A percentile compares a stretch with the other conserved stretches of the same genome.
Evolutionary conservation across 2,113 vertebrate genomes (phyloP).

Genomic region (Menidia beryllina): DNA sequence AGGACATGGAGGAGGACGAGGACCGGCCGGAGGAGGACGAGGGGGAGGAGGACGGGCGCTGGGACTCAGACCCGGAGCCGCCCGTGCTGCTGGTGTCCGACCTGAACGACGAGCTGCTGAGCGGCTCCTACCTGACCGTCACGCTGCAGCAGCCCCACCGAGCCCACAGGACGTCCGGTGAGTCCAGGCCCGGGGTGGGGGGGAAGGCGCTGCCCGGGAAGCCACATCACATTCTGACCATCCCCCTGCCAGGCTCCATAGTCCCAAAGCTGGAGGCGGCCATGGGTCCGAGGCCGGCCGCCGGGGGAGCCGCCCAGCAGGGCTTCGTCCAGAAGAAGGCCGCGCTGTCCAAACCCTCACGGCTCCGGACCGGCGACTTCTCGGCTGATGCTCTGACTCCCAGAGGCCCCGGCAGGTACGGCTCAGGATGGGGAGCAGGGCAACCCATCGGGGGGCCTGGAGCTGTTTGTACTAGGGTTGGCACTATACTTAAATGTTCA

Average conservation of each 20-base stretch:
- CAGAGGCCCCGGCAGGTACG: constrained; percentile 70
- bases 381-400: constrained; percentile 64
- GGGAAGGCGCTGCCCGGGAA: too few relatives aligned
- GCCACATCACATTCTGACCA: too few relatives aligned
- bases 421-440: too few relatives aligned
- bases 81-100: constrained; percentile 83
- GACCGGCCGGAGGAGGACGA: constrained; percentile 60
- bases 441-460: too few relatives aligned
- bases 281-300: constrained; percentile 80
- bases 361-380: constrained; percentile 52
- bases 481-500: too few relatives aligned
- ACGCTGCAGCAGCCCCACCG: constrained; percentile 90
- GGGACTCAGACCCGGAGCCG: constrained; percentile 82
- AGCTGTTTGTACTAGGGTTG: too few relatives aligned
- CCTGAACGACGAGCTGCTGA: constrained; percentile 81
- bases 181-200: neutral
- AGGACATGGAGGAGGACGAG: constrained; percentile 77
- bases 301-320: constrained; percentile 47
- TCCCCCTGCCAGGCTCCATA: constrained; percentile 85
- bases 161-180: constrained; percentile 84
- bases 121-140: constrained; percentile 94
- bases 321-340: constrained; percentile 86
- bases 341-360: constrained; percentile 81
- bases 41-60: constrained; percentile 70
- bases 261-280: constrained; percentile 96